These are phyloP conservation scores for Pristionchus entomophagus DNA, from an alignment of 2,888 invertebrate genomes.

Conservation along the genomic window DNA sequence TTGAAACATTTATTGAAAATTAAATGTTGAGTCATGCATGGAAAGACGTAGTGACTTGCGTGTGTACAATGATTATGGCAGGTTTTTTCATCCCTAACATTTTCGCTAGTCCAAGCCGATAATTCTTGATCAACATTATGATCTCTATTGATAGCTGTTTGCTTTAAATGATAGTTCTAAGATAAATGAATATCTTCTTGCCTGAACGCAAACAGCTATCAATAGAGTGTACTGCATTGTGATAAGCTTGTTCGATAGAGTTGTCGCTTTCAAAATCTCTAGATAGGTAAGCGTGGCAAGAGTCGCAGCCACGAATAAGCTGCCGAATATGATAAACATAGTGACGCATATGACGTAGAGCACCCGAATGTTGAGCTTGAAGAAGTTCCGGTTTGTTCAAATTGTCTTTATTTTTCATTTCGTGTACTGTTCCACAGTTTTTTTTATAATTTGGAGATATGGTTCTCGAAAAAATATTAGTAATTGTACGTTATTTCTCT, in stretches of 20 bases:
- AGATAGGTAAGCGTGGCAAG: not conserved
- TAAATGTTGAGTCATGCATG: not conserved
- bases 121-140: not conserved
- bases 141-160: not conserved
- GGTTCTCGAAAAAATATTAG: too few relatives aligned
- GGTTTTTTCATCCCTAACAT: not conserved
- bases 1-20: too few relatives aligned
- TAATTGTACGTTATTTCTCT: too few relatives aligned
- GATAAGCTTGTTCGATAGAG: not conserved
- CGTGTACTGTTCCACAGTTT: too few relatives aligned
- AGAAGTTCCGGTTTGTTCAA: too few relatives aligned
- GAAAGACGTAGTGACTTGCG: not conserved
- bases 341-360: not conserved
- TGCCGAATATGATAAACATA: slow-evolving; percentile 1
- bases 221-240: not conserved
- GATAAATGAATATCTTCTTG: not conserved
- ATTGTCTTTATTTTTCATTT: too few relatives aligned
- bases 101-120: not conserved
- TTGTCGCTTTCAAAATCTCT: not conserved
- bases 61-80: not conserved
- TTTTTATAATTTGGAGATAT: too few relatives aligned
- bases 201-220: not conserved
- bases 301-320: not conserved
- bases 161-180: not conserved
- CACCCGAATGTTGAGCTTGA: too few relatives aligned